Percentiles rank a stretch among this genome's conserved stretches.
Evolutionary conservation across 2,888 invertebrate species (phyloP).

Genomic region (Phymatocera aterrima): DNA sequence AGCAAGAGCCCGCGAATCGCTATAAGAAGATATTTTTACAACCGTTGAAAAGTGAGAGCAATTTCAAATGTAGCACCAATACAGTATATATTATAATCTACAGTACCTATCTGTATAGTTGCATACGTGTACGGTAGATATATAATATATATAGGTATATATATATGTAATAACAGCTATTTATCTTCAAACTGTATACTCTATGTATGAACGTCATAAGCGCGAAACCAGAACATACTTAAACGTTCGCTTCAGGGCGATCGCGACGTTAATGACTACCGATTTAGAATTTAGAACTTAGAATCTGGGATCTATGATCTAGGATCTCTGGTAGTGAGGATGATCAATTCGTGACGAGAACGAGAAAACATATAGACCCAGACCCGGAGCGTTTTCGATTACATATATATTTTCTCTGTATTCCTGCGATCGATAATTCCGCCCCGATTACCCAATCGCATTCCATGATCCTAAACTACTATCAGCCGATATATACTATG

Average conservation of each 20-base stretch:
- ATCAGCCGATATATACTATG: neutral
- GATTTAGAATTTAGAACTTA: too few relatives aligned
- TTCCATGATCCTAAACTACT: neutral
- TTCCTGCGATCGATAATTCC: neutral
- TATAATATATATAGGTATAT: neutral
- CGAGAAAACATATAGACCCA: too few relatives aligned
- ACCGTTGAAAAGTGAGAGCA: slow-evolving; percentile 55
- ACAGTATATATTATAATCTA: slow-evolving; percentile 32
- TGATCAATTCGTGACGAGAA: too few relatives aligned
- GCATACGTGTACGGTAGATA: neutral
- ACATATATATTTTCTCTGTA: neutral
- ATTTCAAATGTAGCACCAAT: slow-evolving; percentile 63
- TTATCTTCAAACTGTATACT: too few relatives aligned
- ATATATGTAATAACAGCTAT: too few relatives aligned
- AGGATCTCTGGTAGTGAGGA: too few relatives aligned
- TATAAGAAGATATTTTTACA: slow-evolving; percentile 65
- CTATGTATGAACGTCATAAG: too few relatives aligned
- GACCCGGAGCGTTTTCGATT: neutral
- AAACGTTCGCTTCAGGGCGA: too few relatives aligned
- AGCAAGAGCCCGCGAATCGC: slow-evolving; percentile 62
- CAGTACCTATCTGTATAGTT: neutral
- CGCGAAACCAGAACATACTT: too few relatives aligned
- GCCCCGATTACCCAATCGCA: neutral
- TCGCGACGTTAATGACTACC: too few relatives aligned
- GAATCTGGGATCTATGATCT: too few relatives aligned